phyloP scores from a whole-genome alignment of 23 tunicate species.

The Trididemnum clinides region DNA sequence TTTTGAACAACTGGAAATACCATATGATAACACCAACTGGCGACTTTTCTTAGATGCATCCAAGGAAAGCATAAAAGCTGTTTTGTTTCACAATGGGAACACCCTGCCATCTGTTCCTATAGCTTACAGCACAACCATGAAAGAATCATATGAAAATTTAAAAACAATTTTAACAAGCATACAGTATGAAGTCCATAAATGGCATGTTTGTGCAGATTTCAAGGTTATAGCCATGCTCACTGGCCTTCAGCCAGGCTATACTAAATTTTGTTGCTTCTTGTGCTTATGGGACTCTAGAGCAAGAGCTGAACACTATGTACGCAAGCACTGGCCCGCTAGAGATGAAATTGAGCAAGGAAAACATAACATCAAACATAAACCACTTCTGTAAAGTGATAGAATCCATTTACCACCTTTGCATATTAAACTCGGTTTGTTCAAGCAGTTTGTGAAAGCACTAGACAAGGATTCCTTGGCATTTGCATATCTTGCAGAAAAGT shows the following conservation, averaged over 20 bases:
- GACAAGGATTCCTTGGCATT: slow-evolving; percentile 3
- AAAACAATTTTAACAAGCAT: slow-evolving; percentile 16
- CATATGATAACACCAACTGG: slow-evolving; percentile 22
- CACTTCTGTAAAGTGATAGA: slow-evolving; percentile 14
- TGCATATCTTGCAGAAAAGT: slow-evolving; percentile 12
- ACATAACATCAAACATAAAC: slow-evolving; percentile 10
- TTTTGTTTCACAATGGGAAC: slow-evolving; percentile 3
- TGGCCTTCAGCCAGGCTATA: slow-evolving; percentile 24
- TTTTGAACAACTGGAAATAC: slow-evolving; percentile 12
- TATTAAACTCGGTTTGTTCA: slow-evolving; percentile 16
- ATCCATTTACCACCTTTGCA: slow-evolving; percentile 9
- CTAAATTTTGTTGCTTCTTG: slow-evolving; percentile 23
- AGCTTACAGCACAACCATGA: slow-evolving; percentile 15
- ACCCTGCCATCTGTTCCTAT: slow-evolving; percentile 16
- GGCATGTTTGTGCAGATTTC: slow-evolving; percentile 15
- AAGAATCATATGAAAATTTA: slow-evolving; percentile 19
- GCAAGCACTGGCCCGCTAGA: slow-evolving; percentile 14
- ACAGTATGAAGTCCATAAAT: not conserved
- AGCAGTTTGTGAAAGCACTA: slow-evolving; percentile 9
- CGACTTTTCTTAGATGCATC: slow-evolving; percentile 7
- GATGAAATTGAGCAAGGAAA: slow-evolving; percentile 20
- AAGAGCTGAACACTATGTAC: slow-evolving; percentile 11
- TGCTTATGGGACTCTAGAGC: slow-evolving; percentile 5
- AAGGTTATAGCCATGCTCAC: slow-evolving; percentile 15
- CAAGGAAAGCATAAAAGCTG: slow-evolving; percentile 17